These are phyloP conservation scores for Falcunculus frontatus DNA, from an alignment of 2,113 vertebrate genomes.

Conservation along the genomic window DNA sequence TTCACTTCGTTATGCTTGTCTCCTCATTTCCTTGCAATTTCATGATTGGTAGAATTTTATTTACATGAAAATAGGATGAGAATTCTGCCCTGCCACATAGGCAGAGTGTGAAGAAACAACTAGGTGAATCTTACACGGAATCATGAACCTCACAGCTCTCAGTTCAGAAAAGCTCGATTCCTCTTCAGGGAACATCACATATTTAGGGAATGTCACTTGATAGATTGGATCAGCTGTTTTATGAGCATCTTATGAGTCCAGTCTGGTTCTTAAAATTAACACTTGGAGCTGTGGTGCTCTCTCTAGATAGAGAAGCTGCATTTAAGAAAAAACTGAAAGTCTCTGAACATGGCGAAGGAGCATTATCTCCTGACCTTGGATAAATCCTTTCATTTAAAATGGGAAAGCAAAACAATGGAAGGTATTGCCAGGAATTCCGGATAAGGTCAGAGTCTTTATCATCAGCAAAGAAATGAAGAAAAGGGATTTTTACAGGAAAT, in stretches of 20 bases:
- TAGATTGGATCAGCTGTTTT: neutral
- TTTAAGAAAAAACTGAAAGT: neutral
- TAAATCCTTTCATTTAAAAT: constrained; percentile 25
- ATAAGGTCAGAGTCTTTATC: constrained; percentile 20
- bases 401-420: constrained; percentile 30
- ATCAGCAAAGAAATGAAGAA: neutral
- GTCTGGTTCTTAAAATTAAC: neutral
- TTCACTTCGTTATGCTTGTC: constrained; percentile 48
- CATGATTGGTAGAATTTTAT: constrained; percentile 56
- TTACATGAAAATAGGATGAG: constrained; percentile 57
- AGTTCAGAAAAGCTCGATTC: neutral
- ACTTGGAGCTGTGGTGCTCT: neutral
- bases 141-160: neutral
- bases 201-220: neutral
- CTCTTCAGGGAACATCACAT: neutral
- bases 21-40: constrained; percentile 50
- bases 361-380: constrained; percentile 16
- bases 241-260: neutral
- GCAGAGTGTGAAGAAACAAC: neutral
- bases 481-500: constrained; percentile 44
- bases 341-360: neutral
- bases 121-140: neutral
- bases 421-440: neutral
- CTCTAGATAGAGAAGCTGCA: neutral
- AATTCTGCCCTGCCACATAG: neutral